Percentiles rank a stretch among this genome's conserved stretches.
These are phyloP conservation scores for Tiliacea citrago DNA, from an alignment of 2,888 invertebrate species.

Conservation along the genomic window DNA sequence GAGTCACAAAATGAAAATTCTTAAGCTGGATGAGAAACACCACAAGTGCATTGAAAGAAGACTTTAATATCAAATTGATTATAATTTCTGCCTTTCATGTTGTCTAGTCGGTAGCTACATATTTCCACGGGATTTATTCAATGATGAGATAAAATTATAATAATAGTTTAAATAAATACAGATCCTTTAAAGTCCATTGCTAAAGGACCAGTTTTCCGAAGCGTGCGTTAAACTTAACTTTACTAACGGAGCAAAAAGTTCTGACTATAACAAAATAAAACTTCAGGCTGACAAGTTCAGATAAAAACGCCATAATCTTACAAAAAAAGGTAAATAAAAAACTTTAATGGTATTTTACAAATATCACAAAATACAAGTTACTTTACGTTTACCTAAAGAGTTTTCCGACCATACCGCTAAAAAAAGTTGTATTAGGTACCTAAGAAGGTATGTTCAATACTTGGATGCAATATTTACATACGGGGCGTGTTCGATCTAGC, in stretches of 20 bases:
- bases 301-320: neutral
- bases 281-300: neutral
- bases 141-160: neutral
- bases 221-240: neutral
- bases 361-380: neutral
- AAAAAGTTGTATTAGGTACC: neutral
- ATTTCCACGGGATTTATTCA: neutral
- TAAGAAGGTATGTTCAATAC: neutral
- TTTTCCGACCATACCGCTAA: neutral
- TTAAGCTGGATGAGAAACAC: slow-evolving; percentile 12
- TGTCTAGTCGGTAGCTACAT: neutral
- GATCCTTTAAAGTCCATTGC: neutral
- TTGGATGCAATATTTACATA: neutral
- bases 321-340: neutral
- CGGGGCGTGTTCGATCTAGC: too few species aligned
- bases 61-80: slow-evolving; percentile 6
- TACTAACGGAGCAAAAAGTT: neutral
- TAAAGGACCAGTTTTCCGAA: neutral
- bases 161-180: neutral
- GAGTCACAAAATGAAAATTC: slow-evolving; percentile 1
- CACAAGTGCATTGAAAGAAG: neutral
- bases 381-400: neutral
- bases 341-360: neutral
- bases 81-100: slow-evolving; percentile 6
- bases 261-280: neutral